A percentile compares a stretch with the other conserved stretches of the same genome.
phyloP scores from a whole-genome alignment of 2,113 vertebrate genomes.

The Argyrosomus japonicus region DNA sequence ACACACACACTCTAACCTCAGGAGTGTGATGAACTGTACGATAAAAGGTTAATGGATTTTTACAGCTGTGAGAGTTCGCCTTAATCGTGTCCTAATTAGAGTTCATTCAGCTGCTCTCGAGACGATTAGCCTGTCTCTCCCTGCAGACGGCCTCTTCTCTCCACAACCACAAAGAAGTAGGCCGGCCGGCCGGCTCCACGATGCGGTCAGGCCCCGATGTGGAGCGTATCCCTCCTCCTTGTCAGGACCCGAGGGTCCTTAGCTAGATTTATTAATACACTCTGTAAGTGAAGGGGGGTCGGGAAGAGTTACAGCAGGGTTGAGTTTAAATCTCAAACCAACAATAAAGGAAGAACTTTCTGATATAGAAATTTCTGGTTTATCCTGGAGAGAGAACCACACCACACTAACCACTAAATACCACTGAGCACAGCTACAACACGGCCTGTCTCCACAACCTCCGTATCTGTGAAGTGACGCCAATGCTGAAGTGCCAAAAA shows the following conservation, averaged over 20 bases:
- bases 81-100: slow-evolving; percentile 74
- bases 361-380: no score
- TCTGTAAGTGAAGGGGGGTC: neutral
- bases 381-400: no score
- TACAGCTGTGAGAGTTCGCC: slow-evolving; percentile 65
- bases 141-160: slow-evolving; percentile 12
- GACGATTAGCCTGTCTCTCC: slow-evolving; percentile 52
- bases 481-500: no score
- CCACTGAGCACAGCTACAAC: no score
- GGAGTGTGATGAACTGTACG: slow-evolving; percentile 64
- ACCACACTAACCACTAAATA: no score
- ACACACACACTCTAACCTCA: slow-evolving; percentile 21
- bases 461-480: no score
- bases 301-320: no score
- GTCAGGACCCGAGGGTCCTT: slow-evolving; percentile 21
- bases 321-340: no score
- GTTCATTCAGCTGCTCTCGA: slow-evolving; percentile 60
- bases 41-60: slow-evolving; percentile 77
- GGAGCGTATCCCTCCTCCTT: slow-evolving; percentile 42
- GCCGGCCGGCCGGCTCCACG: slow-evolving; percentile 30
- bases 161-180: slow-evolving; percentile 55
- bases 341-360: no score
- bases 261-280: slow-evolving; percentile 34
- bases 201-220: slow-evolving; percentile 19
- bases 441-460: no score